Evolutionary conservation across 2,797 vertebrate species (phyloP), one percentile per base, ranked within the genome.

Genomic region (Syngnathus rostellatus): DNA sequence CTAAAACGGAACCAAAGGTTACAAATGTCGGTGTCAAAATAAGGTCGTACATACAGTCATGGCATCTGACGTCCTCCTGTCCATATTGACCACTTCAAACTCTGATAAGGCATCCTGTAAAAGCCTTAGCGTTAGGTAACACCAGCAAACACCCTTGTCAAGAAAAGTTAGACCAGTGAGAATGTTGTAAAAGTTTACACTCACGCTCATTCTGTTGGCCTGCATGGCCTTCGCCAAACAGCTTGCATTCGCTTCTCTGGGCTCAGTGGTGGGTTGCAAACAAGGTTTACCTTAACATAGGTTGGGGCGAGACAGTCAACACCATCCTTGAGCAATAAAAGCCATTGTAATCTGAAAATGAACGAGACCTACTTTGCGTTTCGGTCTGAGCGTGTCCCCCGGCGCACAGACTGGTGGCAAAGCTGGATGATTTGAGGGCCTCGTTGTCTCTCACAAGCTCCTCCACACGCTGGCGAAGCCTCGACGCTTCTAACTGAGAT

Each of bases 361-460:
- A 50, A 10, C 16, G 19, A 50, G 51, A 77, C 81, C 3, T 90
- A 95, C 95, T 93, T 88, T 90, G 84, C 0, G 85, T 83, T 66
- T 94, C 92, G 1, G 88, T 76, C 72, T 93, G 89, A 25, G 74
- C 77, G 17, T 75, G 85, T 40, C 79, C 83, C 74, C 81, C 89
- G 50, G 81, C 80, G 66, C 90, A 90, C 54, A 92, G 79, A 68
- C 90, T 88, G 57, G 88, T 87, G 0, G 91, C 87, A 21, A 89
- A 91, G 69, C 89, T 91, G 78, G 88, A 86, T 1, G 91, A 90
- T 41, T 92, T 93, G 43, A 93, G 87, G 45, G 88, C 91, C 82
- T 96, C 94, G 11, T 91, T 94, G 87, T 98, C 95, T 74, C 93
- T 91, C 69, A 97, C 95, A 0, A 99, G 92, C 66, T 95, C 94